These are phyloP conservation scores for Poliocrania exsul DNA, from an alignment of 2,797 vertebrate genomes.

Conservation along the genomic window DNA sequence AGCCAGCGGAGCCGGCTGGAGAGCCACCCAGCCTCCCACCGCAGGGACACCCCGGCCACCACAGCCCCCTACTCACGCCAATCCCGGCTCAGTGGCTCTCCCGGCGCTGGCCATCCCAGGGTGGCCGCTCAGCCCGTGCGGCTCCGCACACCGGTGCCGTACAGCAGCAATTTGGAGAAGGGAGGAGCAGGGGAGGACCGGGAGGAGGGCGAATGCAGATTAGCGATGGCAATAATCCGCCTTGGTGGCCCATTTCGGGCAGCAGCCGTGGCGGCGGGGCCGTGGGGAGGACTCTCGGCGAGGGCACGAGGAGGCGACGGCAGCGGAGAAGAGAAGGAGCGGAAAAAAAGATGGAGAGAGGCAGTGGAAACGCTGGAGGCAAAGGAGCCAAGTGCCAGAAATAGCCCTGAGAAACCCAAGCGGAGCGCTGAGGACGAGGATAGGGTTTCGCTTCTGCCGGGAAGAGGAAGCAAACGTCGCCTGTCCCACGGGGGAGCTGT, in stretches of 20 bases:
- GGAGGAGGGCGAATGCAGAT: slow-evolving; percentile 53
- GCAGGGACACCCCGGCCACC: not conserved
- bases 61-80: slow-evolving; percentile 10
- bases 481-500: rapidly evolving
- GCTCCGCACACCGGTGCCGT: not conserved
- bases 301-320: not conserved
- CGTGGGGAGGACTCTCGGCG: not conserved
- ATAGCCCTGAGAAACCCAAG: slow-evolving; percentile 20
- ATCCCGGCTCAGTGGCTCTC: not conserved
- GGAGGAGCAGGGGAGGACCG: slow-evolving; percentile 5
- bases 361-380: not conserved
- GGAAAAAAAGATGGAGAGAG: not conserved
- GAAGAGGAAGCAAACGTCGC: not conserved
- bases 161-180: not conserved
- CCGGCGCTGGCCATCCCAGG: rapidly evolving
- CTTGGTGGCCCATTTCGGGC: not conserved
- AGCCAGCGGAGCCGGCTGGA: not conserved
- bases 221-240: not conserved
- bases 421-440: not conserved
- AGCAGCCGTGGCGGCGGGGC: not conserved
- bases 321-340: not conserved
- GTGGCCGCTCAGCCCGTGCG: not conserved
- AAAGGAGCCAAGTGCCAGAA: not conserved
- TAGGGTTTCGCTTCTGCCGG: not conserved
- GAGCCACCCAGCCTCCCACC: not conserved